These are phyloP conservation scores for Alligator mississippiensis DNA, from an alignment of 2,113 vertebrate species.

Conservation along the genomic window DNA sequence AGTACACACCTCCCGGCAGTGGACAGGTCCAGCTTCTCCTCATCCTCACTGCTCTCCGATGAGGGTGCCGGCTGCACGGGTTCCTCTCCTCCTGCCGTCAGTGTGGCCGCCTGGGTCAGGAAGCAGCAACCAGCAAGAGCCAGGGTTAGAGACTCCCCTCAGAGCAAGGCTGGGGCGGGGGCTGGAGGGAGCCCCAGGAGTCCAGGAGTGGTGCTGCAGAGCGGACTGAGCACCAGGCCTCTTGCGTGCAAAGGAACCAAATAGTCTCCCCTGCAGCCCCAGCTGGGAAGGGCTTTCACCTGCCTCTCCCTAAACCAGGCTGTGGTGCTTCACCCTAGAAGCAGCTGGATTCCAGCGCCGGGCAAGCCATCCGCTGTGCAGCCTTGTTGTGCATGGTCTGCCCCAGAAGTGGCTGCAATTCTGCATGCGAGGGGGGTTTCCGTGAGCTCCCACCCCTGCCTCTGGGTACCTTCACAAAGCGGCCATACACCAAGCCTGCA, in stretches of 20 bases:
- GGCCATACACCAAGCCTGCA: slow-evolving; percentile 84
- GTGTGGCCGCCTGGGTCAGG: slow-evolving; percentile 81
- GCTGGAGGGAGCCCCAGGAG: rapidly evolving
- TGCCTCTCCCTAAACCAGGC: not conserved
- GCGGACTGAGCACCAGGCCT: rapidly evolving
- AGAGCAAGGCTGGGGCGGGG: not conserved
- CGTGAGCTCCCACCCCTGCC: rapidly evolving
- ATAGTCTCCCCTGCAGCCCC: not conserved
- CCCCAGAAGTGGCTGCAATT: not conserved
- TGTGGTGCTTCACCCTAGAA: not conserved
- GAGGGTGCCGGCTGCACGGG: not conserved
- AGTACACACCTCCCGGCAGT: slow-evolving; percentile 77
- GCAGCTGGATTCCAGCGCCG: not conserved
- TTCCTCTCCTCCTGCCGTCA: slow-evolving; percentile 82
- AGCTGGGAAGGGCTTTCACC: not conserved
- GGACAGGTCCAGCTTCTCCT: slow-evolving; percentile 85
- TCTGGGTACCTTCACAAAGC: slow-evolving; percentile 88
- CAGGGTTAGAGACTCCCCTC: not conserved
- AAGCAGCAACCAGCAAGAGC: not conserved
- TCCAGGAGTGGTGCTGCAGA: not conserved
- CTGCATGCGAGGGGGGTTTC: not conserved
- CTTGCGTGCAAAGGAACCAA: rapidly evolving
- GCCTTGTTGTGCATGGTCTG: not conserved
- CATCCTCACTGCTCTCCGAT: slow-evolving; percentile 77
- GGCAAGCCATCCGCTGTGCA: not conserved